These are phyloP conservation scores for Quiscalus mexicanus DNA, from an alignment of 2,113 vertebrate genomes.

Conservation along the genomic window DNA sequence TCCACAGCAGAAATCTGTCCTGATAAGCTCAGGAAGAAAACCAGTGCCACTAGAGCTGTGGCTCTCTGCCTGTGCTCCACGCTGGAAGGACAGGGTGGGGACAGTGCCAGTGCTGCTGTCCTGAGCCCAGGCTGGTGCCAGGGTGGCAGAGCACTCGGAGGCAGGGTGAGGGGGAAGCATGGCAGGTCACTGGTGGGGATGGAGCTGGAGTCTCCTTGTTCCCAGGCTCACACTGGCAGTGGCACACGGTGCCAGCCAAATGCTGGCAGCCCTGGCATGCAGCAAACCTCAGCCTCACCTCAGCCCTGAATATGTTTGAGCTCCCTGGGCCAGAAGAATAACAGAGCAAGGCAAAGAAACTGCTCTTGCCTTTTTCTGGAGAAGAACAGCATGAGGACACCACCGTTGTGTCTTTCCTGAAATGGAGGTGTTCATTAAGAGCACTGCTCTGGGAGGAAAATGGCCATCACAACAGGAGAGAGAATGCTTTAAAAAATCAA, in stretches of 20 bases:
- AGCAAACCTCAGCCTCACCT: not conserved
- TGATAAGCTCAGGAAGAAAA: not conserved
- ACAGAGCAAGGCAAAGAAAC: not conserved
- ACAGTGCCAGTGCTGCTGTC: rapidly evolving
- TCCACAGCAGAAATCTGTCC: not conserved
- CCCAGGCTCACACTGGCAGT: not conserved
- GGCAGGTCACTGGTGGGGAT: not conserved
- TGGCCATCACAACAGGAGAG: not conserved
- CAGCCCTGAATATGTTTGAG: not conserved
- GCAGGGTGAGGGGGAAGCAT: not conserved
- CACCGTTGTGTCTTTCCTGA: not conserved
- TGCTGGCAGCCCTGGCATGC: not conserved
- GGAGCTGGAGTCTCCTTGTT: not conserved
- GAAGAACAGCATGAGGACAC: not conserved
- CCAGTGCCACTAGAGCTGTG: not conserved
- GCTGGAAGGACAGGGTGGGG: rapidly evolving
- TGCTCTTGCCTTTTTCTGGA: not conserved
- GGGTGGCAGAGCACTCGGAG: rapidly evolving
- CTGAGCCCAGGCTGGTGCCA: not conserved
- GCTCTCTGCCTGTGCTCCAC: not conserved
- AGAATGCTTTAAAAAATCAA: conserved; percentile 11
- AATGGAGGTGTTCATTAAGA: not conserved
- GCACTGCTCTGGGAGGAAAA: not conserved
- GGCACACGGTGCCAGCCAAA: rapidly evolving
- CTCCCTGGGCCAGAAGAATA: not conserved